A percentile compares a stretch with the other conserved stretches of the same genome.
These are phyloP conservation scores for Bubalus kerabau DNA, from an alignment of 2,113 vertebrate genomes.

Conservation along the genomic window DNA sequence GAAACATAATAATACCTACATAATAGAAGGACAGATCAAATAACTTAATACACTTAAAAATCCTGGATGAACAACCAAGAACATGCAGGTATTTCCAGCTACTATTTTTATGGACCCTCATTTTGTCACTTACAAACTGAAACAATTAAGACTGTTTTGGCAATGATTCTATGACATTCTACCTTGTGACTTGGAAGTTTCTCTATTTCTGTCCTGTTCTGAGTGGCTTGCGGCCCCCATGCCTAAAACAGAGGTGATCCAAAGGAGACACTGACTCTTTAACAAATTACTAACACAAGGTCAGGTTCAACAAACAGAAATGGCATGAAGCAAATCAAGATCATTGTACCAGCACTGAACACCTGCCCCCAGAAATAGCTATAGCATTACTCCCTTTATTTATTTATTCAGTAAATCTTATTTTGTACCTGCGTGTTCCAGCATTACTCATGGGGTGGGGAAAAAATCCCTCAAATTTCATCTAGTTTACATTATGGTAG, in stretches of 20 bases:
- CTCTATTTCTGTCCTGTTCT: background rate
- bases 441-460: background rate
- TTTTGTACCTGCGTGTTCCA: background rate
- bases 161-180: background rate
- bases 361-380: background rate
- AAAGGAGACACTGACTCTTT: background rate
- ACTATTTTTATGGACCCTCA: background rate
- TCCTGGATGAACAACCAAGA: background rate
- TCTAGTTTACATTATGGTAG: background rate
- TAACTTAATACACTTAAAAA: background rate
- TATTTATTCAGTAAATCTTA: background rate
- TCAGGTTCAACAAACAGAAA: slow-evolving; percentile 14
- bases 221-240: background rate
- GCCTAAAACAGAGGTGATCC: background rate
- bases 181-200: background rate
- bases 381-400: background rate
- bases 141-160: background rate
- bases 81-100: background rate
- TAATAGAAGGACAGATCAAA: background rate
- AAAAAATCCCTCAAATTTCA: background rate
- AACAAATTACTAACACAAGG: background rate
- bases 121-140: background rate
- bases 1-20: background rate
- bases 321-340: background rate
- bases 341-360: background rate